Percentiles rank a stretch among this genome's conserved stretches.
These are phyloP conservation scores for Myotis yumanensis DNA, from an alignment of 2,113 vertebrate species.

Conservation along the genomic window DNA sequence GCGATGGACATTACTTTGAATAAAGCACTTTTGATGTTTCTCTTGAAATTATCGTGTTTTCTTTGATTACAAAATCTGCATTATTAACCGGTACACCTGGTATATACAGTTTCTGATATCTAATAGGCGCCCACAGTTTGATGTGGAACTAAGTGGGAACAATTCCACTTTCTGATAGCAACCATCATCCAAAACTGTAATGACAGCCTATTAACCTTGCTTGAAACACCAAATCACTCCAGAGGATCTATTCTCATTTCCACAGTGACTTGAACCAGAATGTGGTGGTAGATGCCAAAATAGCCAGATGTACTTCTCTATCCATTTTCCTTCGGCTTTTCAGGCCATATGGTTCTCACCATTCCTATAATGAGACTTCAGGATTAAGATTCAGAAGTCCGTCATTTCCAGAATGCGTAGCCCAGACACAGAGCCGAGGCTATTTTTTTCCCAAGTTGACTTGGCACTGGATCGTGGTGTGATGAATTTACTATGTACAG, in stretches of 20 bases:
- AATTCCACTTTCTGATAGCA: not conserved
- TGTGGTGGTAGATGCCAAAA: slow-evolving; percentile 37
- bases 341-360: slow-evolving; percentile 51
- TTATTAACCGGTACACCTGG: too few relatives aligned
- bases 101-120: not conserved
- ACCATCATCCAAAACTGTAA: slow-evolving; percentile 15
- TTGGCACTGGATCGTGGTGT: slow-evolving; percentile 45
- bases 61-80: too few relatives aligned
- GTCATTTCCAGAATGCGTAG: slow-evolving; percentile 51
- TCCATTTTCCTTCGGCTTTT: slow-evolving; percentile 56
- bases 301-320: slow-evolving; percentile 46
- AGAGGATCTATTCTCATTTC: not conserved
- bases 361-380: slow-evolving; percentile 63
- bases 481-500: slow-evolving; percentile 72
- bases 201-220: slow-evolving; percentile 41
- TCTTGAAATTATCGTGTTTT: too few relatives aligned
- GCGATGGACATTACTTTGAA: too few relatives aligned
- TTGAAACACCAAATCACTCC: slow-evolving; percentile 29
- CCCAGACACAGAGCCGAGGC: slow-evolving; percentile 35
- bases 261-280: slow-evolving; percentile 34
- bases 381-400: slow-evolving; percentile 66
- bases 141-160: not conserved
- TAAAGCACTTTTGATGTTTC: too few relatives aligned
- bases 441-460: slow-evolving; percentile 59
- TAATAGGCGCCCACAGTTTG: not conserved